These are phyloP conservation scores for Tiaroga cobitis DNA, from an alignment of 2,797 vertebrate genomes.

Conservation along the genomic window DNA sequence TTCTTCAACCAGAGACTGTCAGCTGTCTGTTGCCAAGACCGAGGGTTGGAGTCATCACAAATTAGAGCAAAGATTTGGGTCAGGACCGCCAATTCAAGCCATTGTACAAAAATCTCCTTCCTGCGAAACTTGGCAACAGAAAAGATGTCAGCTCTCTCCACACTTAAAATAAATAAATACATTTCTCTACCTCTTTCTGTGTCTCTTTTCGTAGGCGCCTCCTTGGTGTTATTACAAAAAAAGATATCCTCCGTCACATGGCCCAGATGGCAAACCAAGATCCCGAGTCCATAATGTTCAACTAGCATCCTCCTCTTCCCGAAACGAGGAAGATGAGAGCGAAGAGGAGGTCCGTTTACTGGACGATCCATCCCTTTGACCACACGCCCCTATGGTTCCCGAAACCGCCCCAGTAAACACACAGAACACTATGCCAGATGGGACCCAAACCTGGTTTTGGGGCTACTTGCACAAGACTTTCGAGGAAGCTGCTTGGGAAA, in stretches of 20 bases:
- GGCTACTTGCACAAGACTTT: conserved; percentile 26
- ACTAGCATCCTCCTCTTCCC: conserved; percentile 84
- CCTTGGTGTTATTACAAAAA: conserved; percentile 99
- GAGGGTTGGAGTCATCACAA: neutral
- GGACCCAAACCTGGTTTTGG: conserved; percentile 18
- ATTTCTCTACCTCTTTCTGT: too few species aligned
- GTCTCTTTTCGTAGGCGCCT: conserved; percentile 87
- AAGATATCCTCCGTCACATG: conserved; percentile 99
- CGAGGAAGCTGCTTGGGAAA: conserved; percentile 20
- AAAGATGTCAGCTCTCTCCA: neutral
- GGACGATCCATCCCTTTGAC: conserved; percentile 88
- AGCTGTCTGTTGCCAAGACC: conserved; percentile 22
- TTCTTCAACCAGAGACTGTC: conserved; percentile 43
- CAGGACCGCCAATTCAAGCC: neutral
- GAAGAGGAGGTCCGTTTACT: conserved; percentile 90
- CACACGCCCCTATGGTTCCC: conserved; percentile 53
- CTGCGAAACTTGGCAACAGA: conserved; percentile 39
- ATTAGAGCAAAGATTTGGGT: neutral
- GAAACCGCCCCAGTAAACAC: conserved; percentile 24
- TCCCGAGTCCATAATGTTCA: conserved; percentile 99
- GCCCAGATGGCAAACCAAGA: conserved; percentile 99
- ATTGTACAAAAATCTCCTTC: too few species aligned
- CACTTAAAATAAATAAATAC: too few species aligned
- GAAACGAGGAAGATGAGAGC: conserved; percentile 61
- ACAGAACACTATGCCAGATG: conserved; percentile 26